Evolutionary conservation across 2,888 invertebrate species (phyloP), one percentile per base, ranked within the genome.

Genomic region (Malthinus flaveolus): DNA sequence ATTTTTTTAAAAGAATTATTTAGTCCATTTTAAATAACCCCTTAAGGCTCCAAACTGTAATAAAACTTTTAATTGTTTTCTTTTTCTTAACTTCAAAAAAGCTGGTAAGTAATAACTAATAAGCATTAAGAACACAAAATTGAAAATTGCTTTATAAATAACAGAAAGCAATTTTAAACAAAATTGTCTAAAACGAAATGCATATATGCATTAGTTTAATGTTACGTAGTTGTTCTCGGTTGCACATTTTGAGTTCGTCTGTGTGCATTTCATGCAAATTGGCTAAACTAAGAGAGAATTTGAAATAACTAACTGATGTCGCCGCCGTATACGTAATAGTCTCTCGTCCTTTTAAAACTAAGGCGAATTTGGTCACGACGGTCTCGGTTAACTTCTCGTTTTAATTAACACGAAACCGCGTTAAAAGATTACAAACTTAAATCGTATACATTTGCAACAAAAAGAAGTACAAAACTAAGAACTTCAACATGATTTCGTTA

Each of bases 341-440:
- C 7, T 12, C 23, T 23, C 23, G 5, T 23, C 23, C 23, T 23
- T n/a, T 23, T 23, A 23, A 23, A 23, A 23, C 61, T 54, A 57
- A 54, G 57, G 49, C 42, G 35, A 45, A 39, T 45, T 61, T 50
- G 52, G 61, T 61, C 54, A 54, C 57, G 61, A 46, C 44, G 51
- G 49, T 56, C 56, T 61, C 49, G 44, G 23, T 55, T 37, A 61
- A 55, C 51, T 61, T 49, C 47, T 57, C 58, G 54, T 23, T 58
- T 61, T 55, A 58, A 61, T 61, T 61, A 54, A 54, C 50, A 53
- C 54, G 48, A 47, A 58, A 58, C 52, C 56, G 48, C 51, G 42
- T 57, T 59, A 54, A 53, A 53, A 36, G 36, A 49, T 45, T 49
- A 37, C 15, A 45, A 59, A 49, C 49, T 46, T 54, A 39, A 55